Base-by-base conservation (phyloP, 2,888 invertebrate genomes). In the Harpagoxenus sublaevis region DNA sequence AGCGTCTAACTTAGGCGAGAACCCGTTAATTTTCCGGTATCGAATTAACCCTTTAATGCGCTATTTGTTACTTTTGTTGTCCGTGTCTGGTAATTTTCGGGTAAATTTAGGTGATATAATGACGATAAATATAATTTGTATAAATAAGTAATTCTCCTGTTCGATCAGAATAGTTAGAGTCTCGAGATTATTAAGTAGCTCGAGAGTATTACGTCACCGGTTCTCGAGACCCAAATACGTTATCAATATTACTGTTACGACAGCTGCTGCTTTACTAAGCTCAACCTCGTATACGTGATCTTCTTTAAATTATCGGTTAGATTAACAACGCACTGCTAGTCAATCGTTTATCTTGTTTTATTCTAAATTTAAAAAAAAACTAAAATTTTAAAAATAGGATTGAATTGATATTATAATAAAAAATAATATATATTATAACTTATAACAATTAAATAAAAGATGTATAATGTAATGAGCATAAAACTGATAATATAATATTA, bases 191-290 rank as follows among this genome's bases (percentile, higher is more conserved):
- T n/a, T 63, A n/a, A 6, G 28, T 23, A 31, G 31, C 28, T 8
- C 31, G 39, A 63, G 39, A 63, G 35, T 66, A 35, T 89, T 84
- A 87, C 82, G 66, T 85, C 79, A 86, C 31, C 53, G 53, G 12
- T 48, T 83, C 71, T 70, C 77, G 81, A 88, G 86, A 86, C 87
- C 88, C 51, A 88, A 86, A 87, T 87, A 39, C 63, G 66, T 89
- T 89, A 89, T 89, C 89, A 86, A 84, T 84, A 78, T 71, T 85
- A 78, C 81, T 78, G 74, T 87, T 86, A 68, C 85, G 63, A 87
- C 90, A 89, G 87, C 86, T 84, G 85, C 81, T 86, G 73, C 70
- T 83, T 5, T 31, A 31, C 8, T 70, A 86, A 60, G 42, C 73
- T n/a, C 62, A 85, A 83, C 68, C 79, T 81, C 82, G 48, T 84